Percentiles rank a stretch among this genome's conserved stretches.
Evolutionary conservation across 2,113 vertebrate species (phyloP).

Genomic region (Podilymbus podiceps): DNA sequence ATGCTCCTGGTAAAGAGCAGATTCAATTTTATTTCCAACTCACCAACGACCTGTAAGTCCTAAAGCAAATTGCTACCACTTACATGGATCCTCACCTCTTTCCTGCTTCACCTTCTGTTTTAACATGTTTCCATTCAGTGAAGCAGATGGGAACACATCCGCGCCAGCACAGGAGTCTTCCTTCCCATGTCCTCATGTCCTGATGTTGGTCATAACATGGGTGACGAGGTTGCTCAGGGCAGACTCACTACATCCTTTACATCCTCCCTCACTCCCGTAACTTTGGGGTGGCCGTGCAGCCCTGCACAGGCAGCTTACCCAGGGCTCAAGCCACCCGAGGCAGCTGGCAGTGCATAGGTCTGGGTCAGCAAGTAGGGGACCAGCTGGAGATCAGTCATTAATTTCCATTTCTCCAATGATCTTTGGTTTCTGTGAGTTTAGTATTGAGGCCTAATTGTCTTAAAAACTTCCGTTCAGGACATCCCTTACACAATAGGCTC

Average conservation of each 20-base stretch:
- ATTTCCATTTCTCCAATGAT: not conserved
- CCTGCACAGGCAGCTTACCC: too few species aligned
- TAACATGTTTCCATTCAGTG: not conserved
- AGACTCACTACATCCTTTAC: not conserved
- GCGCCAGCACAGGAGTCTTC: not conserved
- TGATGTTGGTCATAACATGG: too few species aligned
- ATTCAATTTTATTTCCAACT: not conserved
- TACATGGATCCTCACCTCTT: not conserved
- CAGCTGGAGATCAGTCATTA: not conserved
- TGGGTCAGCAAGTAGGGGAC: not conserved
- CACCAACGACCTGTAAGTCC: not conserved
- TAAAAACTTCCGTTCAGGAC: not conserved
- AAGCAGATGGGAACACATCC: not conserved
- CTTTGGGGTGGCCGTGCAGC: rapidly evolving
- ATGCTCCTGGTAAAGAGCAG: rapidly evolving
- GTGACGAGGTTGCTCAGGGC: rapidly evolving
- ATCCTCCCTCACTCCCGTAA: not conserved
- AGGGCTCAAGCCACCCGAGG: not conserved
- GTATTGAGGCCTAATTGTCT: not conserved
- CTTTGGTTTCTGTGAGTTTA: not conserved
- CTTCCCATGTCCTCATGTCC: rapidly evolving
- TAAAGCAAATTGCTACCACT: not conserved
- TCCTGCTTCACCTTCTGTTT: not conserved
- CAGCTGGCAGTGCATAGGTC: not conserved
- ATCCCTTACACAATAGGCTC: not conserved